These are phyloP conservation scores for Eristalinus sepulchralis DNA, from an alignment of 2,888 invertebrate genomes.

Conservation along the genomic window DNA sequence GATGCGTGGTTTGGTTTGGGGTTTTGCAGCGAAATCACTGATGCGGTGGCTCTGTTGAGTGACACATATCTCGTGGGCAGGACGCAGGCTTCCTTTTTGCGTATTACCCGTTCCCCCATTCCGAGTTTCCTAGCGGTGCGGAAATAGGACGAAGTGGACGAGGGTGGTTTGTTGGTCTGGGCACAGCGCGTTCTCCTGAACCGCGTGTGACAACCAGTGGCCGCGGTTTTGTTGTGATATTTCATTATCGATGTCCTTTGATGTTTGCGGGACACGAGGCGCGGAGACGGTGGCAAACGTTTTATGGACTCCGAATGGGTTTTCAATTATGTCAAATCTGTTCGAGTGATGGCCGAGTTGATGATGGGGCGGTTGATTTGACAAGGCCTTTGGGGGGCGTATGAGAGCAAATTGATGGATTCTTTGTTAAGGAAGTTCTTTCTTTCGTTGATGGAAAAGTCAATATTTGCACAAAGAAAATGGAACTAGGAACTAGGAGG, in stretches of 20 bases:
- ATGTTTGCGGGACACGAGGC: slow-evolving; percentile 5
- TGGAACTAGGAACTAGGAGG: not conserved
- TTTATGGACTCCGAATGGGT: slow-evolving; percentile 25
- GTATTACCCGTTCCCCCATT: not conserved
- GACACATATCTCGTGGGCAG: slow-evolving; percentile 39
- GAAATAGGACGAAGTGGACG: not conserved
- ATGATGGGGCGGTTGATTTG: not conserved
- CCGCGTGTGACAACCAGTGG: not conserved
- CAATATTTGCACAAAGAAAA: not conserved
- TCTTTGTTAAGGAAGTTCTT: not conserved
- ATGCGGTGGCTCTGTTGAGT: slow-evolving; percentile 47
- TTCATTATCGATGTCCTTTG: slow-evolving; percentile 44
- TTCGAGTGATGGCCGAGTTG: not conserved
- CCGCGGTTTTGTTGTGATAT: slow-evolving; percentile 36
- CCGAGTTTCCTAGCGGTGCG: not conserved
- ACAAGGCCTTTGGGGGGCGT: not conserved
- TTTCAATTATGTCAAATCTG: slow-evolving; percentile 57
- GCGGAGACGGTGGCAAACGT: not conserved
- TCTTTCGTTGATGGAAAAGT: not conserved
- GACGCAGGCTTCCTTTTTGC: not conserved
- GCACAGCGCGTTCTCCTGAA: too few relatives aligned
- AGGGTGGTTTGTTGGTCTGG: not conserved
- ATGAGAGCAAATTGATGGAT: not conserved
- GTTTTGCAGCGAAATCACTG: slow-evolving; percentile 53
- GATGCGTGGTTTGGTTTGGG: slow-evolving; percentile 33